Evolutionary conservation across 64 coral and sea anemone genomes (phyloP).

Genomic region (Montipora foliosa): DNA sequence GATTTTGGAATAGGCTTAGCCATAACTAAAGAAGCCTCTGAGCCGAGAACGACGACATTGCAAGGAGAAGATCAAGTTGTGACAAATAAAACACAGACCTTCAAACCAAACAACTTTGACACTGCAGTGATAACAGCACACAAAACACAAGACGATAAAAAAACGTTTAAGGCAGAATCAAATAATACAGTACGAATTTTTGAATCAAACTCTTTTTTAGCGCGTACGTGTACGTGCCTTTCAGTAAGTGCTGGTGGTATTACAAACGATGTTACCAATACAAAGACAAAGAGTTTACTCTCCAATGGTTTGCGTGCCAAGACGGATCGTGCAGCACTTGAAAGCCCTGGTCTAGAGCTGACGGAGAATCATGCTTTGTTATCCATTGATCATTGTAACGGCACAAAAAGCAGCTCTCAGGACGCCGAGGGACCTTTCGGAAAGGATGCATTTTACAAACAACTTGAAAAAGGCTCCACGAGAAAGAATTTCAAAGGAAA

Average conservation of each 20-base stretch:
- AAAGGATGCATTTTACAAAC: background rate
- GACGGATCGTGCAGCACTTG: background rate
- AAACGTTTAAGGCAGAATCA: background rate
- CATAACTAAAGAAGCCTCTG: background rate
- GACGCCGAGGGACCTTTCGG: background rate
- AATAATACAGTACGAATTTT: background rate
- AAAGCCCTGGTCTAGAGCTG: background rate
- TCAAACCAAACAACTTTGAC: no score
- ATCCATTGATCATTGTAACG: background rate
- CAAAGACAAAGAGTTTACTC: background rate
- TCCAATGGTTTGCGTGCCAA: background rate
- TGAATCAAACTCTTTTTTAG: background rate
- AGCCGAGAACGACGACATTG: background rate
- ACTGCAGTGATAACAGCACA: background rate
- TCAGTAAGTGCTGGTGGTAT: background rate
- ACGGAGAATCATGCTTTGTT: background rate
- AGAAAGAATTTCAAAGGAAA: background rate
- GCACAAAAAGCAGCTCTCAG: background rate
- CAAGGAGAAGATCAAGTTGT: background rate
- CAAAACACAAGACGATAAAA: background rate
- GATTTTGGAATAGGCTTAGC: slow-evolving; percentile 11
- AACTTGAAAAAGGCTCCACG: background rate
- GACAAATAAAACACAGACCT: background rate
- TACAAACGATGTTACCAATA: background rate
- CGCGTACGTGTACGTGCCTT: background rate